Evolutionary conservation across 2,113 vertebrate species (phyloP).

Genomic region (Toxotes jaculatrix): DNA sequence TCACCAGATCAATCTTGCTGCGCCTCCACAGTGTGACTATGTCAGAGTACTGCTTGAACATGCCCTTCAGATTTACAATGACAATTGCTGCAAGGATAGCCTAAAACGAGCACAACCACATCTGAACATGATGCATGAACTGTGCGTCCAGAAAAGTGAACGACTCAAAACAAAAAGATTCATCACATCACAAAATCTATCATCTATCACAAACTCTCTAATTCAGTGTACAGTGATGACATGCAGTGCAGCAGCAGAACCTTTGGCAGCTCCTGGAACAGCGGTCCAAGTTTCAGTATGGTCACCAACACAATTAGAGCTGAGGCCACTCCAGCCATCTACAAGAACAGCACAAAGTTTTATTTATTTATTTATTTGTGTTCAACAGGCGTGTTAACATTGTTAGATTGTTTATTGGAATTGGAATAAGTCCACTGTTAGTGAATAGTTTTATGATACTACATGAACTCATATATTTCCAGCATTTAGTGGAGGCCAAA

Average conservation of each 20-base stretch:
- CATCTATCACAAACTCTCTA: background rate
- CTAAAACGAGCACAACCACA: constrained; percentile 74
- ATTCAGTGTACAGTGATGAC: background rate
- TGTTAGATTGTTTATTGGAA: background rate
- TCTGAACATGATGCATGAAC: background rate
- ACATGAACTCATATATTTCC: background rate
- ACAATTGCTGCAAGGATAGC: constrained; percentile 90
- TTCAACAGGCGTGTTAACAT: background rate
- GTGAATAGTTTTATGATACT: background rate
- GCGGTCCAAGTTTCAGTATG: constrained; percentile 91
- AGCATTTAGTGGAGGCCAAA: background rate
- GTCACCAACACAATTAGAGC: constrained; percentile 91
- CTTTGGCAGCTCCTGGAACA: constrained; percentile 95
- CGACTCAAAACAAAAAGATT: background rate
- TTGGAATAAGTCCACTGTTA: too few species aligned
- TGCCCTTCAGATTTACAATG: constrained; percentile 93
- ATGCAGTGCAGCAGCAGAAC: constrained; percentile 72
- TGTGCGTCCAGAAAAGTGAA: background rate
- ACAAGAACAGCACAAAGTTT: constrained; percentile 20
- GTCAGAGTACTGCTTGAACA: constrained; percentile 91
- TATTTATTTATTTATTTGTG: background rate
- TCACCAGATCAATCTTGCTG: constrained; percentile 91
- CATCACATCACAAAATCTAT: background rate
- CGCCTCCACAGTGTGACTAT: constrained; percentile 88
- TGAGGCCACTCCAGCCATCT: constrained; percentile 90